Base-by-base conservation (phyloP, 2,797 vertebrate species). In the Cuculus canorus region DNA sequence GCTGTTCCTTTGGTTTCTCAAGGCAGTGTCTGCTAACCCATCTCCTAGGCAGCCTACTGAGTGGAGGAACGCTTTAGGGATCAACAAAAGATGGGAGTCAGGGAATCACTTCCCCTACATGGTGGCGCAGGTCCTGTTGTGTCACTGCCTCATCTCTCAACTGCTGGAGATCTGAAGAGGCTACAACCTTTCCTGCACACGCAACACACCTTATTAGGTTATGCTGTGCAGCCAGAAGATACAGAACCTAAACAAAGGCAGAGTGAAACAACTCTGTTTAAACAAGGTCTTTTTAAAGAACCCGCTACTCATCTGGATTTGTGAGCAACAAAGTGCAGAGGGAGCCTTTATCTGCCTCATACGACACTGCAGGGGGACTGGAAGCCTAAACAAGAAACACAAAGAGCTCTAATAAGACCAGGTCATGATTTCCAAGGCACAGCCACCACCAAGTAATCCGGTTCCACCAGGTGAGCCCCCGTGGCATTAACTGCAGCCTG, bases 251-350 rank as follows among this genome's bases (percentile, higher is more conserved):
- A 82, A 24, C 47, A 41, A 73, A 48, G 76, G 35, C 33, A 66
- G 39, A 82, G 28, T 7, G 41, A 39, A 87, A 80, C 21, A 61
- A 64, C 12, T 5, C 24, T 9, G 4, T 47, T 81, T 47, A 78
- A 80, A 65, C 0, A 2, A 1, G 3, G 21, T 73, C 3, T 28
- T 84, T 64, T 41, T 17, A 39, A 79, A 89, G 78, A 66, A 77
- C 17, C 22, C 1, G 0, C 25, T 37, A 83, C 96, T 86, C 72
- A 99, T 99, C 99, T 97, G 99, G 98, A 97, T 98, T 99, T 91
- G 99, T 99, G 88, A 99, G 98, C 70, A 99, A 92, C 54, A 99
- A 95, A 1, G 99, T 99, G 99, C 99, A 99, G 68, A 99, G 93
- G 5, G 99, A 98, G 35, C 97, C 97, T 77, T 98, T 96, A 17